Conservation (phyloP, 1,140 invertebrate genomes). For the Eurosta solidaginis region DNA sequence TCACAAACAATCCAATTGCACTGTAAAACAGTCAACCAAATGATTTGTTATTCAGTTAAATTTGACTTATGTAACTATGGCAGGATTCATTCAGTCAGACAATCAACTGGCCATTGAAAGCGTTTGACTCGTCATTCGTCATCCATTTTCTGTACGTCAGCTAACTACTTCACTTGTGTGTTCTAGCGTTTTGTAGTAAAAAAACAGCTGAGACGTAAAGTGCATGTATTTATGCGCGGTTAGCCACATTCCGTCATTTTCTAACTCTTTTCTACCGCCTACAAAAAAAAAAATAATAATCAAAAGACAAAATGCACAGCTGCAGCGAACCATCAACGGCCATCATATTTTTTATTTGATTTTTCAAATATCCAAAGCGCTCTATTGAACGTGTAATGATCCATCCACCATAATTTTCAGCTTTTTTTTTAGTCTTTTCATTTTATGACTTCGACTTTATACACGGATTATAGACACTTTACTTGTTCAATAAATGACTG, state of each 20-base stretch:
- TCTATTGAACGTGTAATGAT: not conserved
- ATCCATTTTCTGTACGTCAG: not conserved
- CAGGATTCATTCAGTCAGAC: not conserved
- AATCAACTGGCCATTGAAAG: conserved; percentile 17
- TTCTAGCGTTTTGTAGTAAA: not conserved
- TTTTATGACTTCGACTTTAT: not conserved
- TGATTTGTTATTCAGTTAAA: not conserved
- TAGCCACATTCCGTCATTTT: conserved; percentile 18
- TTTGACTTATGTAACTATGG: not conserved
- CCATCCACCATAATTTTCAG: not conserved
- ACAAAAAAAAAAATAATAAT: not conserved
- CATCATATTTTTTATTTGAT: not conserved
- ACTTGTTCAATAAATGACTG: not conserved
- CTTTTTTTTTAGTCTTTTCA: not conserved
- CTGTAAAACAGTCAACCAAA: not conserved
- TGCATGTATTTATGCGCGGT: not conserved
- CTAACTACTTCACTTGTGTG: not conserved
- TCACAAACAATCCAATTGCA: not conserved
- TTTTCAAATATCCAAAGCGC: not conserved
- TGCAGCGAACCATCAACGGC: not conserved
- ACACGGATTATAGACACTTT: not conserved
- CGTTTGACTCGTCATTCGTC: conserved; percentile 19
- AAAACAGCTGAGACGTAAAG: conserved; percentile 12
- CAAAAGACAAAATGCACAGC: not conserved
- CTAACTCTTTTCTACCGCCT: conserved; percentile 12